Base-by-base conservation (phyloP, 1,140 invertebrate species). In the Macrobrachium nipponense region DNA sequence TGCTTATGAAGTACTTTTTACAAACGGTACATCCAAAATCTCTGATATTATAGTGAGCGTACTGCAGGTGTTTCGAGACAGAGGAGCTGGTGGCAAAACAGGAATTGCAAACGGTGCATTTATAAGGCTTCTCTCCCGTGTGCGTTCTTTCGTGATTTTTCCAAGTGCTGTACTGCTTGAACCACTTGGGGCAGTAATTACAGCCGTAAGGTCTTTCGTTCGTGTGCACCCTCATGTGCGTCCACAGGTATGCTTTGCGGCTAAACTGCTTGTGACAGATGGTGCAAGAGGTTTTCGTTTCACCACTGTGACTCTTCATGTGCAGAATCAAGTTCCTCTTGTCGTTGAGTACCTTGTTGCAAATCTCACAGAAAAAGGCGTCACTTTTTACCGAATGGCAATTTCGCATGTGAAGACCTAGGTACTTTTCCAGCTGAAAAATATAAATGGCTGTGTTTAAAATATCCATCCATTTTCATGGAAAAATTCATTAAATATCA, bases 131-230 rank as follows among this genome's bases (percentile, higher is more conserved):
- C 36, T 86, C 84, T 18, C 84, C 84, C 0, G 84, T 86, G 59
- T 86, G 84, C 44, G 84, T 86, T 61, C 84, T 79, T 51, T 80
- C 84, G 27, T 86, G 84, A 51, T 80, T 86, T 36, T 86, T 86
- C 77, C 84, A 80, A 0, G 84, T 86, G 58, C 84, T 86, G 27
- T 86, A 86, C 59, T 86, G 84, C 44, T 72, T 80, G 18, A 86
- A 86, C 36, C 66, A 70, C 60, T 86, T 86, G 10, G 64, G 23
- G 18, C 84, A 86, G n/a, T 75, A 75, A 60, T 79, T 86, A 60
- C 84, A 86, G 18, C 78, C 70, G 44, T 86, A 86, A 11, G 84
- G 84, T 23, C 77, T 51, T 59, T 86, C 70, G 14, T 80, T 80
- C 6, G 64, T 86, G 66, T 86, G 84, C 20, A 75, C 51, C 0